These are phyloP conservation scores for Pachydiplax longipennis DNA, from an alignment of 2,888 invertebrate species.

Conservation along the genomic window DNA sequence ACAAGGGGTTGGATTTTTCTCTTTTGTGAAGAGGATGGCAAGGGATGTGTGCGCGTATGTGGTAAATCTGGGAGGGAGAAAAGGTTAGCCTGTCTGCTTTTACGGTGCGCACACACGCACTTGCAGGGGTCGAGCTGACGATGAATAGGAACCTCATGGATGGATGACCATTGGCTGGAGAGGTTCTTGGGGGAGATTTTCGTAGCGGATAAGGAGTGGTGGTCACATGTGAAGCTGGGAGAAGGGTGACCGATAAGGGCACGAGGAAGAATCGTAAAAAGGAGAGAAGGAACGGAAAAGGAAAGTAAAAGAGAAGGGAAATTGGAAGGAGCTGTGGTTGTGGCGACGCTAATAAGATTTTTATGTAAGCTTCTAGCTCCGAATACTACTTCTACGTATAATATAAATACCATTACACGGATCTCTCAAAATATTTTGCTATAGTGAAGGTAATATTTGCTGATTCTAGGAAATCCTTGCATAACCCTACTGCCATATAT, in stretches of 20 bases:
- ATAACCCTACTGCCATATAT: too few relatives aligned
- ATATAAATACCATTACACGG: too few relatives aligned
- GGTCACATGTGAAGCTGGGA: neutral
- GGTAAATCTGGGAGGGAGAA: neutral
- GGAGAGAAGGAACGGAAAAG: too few relatives aligned
- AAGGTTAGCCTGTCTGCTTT: neutral
- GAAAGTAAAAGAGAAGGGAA: too few relatives aligned
- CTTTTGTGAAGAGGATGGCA: neutral
- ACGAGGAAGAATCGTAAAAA: neutral
- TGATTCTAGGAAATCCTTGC: too few relatives aligned
- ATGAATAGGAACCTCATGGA: constrained; percentile 21
- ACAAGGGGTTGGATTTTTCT: neutral
- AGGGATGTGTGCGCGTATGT: neutral
- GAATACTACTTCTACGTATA: too few relatives aligned
- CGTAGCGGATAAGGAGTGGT: neutral
- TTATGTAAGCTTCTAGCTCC: too few relatives aligned
- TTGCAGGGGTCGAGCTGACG: neutral
- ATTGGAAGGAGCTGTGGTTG: too few relatives aligned
- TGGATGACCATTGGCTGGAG: constrained; percentile 29
- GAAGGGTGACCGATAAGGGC: neutral
- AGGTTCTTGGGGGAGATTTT: neutral
- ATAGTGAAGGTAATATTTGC: too few relatives aligned
- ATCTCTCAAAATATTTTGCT: too few relatives aligned
- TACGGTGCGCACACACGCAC: neutral
- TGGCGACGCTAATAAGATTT: too few relatives aligned